Base-by-base conservation (phyloP, 2,797 vertebrate species). In the Dermochelys coriacea region DNA sequence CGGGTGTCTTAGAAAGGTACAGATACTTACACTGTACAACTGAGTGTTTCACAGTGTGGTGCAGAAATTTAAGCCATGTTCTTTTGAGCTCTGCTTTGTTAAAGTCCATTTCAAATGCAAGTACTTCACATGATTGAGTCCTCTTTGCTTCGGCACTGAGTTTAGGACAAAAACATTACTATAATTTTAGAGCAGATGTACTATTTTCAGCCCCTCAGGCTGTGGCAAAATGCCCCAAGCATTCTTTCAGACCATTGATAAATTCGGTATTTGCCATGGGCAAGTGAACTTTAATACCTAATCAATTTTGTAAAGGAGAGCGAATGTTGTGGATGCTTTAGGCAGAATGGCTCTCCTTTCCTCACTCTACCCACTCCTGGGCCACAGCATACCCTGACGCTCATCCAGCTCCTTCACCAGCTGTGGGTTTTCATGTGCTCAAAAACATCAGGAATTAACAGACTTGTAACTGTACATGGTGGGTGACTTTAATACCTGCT, bases 361-460 rank as follows among this genome's bases (percentile, higher is more conserved):
- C 41, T 6, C 86, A 84, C 12, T n/a, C 77, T 0, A 0, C 55
- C 4, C 51, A 12, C 3, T 59, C 50, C 59, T 16, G 11, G 75
- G 19, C 87, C 87, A 88, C 11, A 82, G 64, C 54, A 9, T 16
- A 18, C 82, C 85, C 55, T 54, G 85, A 55, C 5, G 8, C 47
- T 71, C 6, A 21, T 78, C 54, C 51, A 74, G 87, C 21, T 37
- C 82, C 15, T 18, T 49, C 5, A 8, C 8, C 45, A 77, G 9
- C 15, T 49, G 12, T 8, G 15, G 15, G 41, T 45, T 75, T 75
- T 75, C 71, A 29, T 1, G 88, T 25, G 34, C 57, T 16, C 1
- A 4, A 0, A 80, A 37, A 19, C 15, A 79, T 75, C 49, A 84
- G 87, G 93, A 68, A 78, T 37, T 5, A 64, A 80, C 52, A 80